Percentiles rank a stretch among this genome's conserved stretches.
Conservation (phyloP, 1,140 invertebrate species). For the Eueides isabella region DNA sequence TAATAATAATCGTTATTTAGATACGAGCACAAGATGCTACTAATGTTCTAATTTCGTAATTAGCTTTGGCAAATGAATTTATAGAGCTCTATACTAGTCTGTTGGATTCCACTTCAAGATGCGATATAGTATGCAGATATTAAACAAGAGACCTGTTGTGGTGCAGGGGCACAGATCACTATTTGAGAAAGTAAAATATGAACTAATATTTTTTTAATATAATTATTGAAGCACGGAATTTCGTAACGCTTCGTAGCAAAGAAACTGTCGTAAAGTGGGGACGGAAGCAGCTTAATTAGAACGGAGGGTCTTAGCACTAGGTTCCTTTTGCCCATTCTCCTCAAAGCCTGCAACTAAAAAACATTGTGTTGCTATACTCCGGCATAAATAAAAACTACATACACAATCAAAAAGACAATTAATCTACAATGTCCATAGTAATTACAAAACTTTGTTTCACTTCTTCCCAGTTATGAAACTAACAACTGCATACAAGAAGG, state of each 20-base stretch:
- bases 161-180: background rate
- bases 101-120: background rate
- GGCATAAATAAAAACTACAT: no score
- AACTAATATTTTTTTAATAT: no score
- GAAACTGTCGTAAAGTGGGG: no score
- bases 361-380: background rate
- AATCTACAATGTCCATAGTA: background rate
- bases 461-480: background rate
- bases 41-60: conserved; percentile 27
- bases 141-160: background rate
- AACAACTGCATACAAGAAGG: conserved; percentile 3
- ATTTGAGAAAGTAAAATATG: no score
- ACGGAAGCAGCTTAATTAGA: no score
- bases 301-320: no score
- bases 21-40: conserved; percentile 15
- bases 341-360: no score
- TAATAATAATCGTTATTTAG: conserved; percentile 25
- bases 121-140: background rate
- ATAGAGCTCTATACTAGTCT: conserved; percentile 2
- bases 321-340: no score
- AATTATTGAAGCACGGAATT: no score
- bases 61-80: conserved; percentile 15
- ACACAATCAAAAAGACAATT: background rate
- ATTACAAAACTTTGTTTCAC: background rate
- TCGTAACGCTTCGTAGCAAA: no score